Evolutionary conservation across 1,140 invertebrate genomes (phyloP).

Genomic region (Platorchestia sp.): DNA sequence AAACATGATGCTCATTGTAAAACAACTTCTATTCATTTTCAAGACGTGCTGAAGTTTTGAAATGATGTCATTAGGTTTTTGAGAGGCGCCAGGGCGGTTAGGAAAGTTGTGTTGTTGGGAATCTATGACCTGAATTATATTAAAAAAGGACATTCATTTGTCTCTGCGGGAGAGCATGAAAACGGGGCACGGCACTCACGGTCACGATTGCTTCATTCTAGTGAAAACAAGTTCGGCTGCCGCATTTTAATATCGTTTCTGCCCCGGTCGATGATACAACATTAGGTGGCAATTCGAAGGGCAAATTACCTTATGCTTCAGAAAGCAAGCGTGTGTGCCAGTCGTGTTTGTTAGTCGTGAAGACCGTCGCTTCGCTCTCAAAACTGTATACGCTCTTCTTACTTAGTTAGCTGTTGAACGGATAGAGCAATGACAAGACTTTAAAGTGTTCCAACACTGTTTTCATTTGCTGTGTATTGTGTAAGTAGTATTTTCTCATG

Average conservation of each 20-base stretch:
- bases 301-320: not conserved
- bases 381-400: slow-evolving; percentile 37
- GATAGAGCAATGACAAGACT: slow-evolving; percentile 3
- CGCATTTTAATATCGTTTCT: not conserved
- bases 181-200: not conserved
- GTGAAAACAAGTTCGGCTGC: not conserved
- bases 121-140: not conserved
- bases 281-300: not conserved
- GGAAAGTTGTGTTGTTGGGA: not conserved
- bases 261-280: not conserved
- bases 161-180: not conserved
- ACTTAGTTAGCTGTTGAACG: not conserved
- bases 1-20: not conserved
- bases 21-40: too few species aligned
- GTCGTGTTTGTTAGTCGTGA: not conserved
- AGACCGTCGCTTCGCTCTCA: not conserved
- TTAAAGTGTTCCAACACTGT: not conserved
- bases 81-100: not conserved
- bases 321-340: not conserved
- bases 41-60: not conserved
- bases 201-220: not conserved
- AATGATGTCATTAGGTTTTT: not conserved
- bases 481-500: slow-evolving; percentile 15
- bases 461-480: slow-evolving; percentile 24
- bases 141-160: not conserved